Conservation (phyloP, 2,888 invertebrate genomes). For the Gerris lacustris region DNA sequence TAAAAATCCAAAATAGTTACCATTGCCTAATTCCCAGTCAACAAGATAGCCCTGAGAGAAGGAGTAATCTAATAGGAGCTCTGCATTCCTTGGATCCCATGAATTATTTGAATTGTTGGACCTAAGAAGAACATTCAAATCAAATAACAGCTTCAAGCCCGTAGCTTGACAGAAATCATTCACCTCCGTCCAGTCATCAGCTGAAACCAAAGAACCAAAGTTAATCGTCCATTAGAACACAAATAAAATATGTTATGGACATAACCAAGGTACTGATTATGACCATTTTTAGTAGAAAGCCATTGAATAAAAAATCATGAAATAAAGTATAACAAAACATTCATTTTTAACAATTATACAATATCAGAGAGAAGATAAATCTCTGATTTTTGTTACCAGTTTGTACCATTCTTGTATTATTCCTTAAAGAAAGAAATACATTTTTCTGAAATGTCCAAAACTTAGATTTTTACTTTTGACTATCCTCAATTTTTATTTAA, state of each 20-base stretch:
- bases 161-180: slow-evolving; percentile 48
- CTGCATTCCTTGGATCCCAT: slow-evolving; percentile 58
- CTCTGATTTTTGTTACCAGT: too few relatives aligned
- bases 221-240: not conserved
- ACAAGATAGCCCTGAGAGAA: slow-evolving; percentile 43
- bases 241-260: not conserved
- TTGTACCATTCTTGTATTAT: too few relatives aligned
- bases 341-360: too few relatives aligned
- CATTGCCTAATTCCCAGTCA: slow-evolving; percentile 59
- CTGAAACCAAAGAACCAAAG: slow-evolving; percentile 29
- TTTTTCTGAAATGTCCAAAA: too few relatives aligned
- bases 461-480: too few relatives aligned
- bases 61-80: slow-evolving; percentile 50
- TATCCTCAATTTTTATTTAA: too few relatives aligned
- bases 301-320: not conserved
- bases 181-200: slow-evolving; percentile 47
- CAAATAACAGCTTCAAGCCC: slow-evolving; percentile 52
- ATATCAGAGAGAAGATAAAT: too few relatives aligned
- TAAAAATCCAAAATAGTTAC: slow-evolving; percentile 27
- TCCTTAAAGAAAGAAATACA: too few relatives aligned
- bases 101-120: slow-evolving; percentile 37
- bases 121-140: slow-evolving; percentile 54
- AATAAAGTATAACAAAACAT: too few relatives aligned
- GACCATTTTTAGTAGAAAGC: too few relatives aligned
- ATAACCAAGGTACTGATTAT: too few relatives aligned